Conservation (phyloP, 2,888 invertebrate genomes). For the Agonopterix heracliana region DNA sequence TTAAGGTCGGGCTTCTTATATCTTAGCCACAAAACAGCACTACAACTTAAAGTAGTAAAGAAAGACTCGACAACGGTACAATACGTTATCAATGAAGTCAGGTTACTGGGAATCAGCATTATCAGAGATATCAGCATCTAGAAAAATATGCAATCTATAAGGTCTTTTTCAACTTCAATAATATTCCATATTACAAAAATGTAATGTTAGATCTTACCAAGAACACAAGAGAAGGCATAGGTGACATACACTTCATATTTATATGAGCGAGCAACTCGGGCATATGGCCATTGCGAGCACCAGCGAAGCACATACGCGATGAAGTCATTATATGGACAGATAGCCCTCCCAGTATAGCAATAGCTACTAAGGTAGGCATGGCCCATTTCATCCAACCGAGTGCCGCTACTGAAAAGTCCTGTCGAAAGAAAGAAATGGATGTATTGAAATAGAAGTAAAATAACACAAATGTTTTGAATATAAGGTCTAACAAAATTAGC, state of each 20-base stretch:
- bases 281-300: slow-evolving; percentile 93
- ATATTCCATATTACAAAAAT: neutral
- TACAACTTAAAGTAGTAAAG: slow-evolving; percentile 91
- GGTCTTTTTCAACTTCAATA: neutral
- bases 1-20: slow-evolving; percentile 86
- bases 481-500: too few species aligned
- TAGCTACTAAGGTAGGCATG: slow-evolving; percentile 94
- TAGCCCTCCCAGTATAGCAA: slow-evolving; percentile 94
- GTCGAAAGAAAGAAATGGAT: slow-evolving; percentile 19
- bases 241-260: slow-evolving; percentile 84
- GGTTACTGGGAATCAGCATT: slow-evolving; percentile 90
- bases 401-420: slow-evolving; percentile 90
- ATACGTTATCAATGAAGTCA: slow-evolving; percentile 92
- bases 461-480: too few species aligned
- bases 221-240: slow-evolving; percentile 88
- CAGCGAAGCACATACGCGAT: slow-evolving; percentile 93
- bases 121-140: slow-evolving; percentile 89
- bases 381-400: slow-evolving; percentile 85
- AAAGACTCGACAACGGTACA: slow-evolving; percentile 94
- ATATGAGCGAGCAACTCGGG: slow-evolving; percentile 88
- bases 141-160: slow-evolving; percentile 25
- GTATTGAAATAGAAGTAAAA: too few species aligned
- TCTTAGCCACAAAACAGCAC: slow-evolving; percentile 89
- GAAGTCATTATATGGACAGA: slow-evolving; percentile 97
- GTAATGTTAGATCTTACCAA: slow-evolving; percentile 77